Conservation (phyloP, 2,113 vertebrate species). For the Mesitornis unicolor region DNA sequence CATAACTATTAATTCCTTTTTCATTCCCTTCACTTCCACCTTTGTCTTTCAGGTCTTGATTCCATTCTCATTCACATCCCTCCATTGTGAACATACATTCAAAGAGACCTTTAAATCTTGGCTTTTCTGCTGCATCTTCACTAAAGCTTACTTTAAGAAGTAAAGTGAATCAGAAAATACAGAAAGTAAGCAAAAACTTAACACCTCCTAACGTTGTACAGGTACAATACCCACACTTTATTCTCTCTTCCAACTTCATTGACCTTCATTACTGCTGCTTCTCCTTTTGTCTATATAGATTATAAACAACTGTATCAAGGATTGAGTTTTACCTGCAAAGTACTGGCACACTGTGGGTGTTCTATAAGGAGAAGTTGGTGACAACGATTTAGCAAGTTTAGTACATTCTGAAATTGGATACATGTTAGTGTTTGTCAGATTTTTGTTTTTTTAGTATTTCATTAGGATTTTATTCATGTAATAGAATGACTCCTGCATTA, state of each 20-base stretch:
- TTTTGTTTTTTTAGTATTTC: neutral
- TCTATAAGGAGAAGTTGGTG: neutral
- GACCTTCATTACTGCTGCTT: neutral
- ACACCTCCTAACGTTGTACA: neutral
- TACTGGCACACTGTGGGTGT: neutral
- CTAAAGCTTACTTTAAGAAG: neutral
- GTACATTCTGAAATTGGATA: neutral
- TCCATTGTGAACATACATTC: neutral
- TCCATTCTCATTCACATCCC: neutral
- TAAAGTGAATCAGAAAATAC: neutral
- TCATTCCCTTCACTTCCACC: neutral
- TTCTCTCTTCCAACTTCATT: neutral
- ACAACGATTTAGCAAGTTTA: neutral
- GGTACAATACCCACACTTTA: neutral
- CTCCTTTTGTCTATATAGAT: neutral
- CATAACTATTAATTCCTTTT: neutral
- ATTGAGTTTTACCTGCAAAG: neutral
- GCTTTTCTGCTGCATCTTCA: neutral
- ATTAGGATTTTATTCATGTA: neutral
- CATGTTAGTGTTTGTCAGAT: neutral
- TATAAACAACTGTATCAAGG: neutral
- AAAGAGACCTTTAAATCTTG: neutral
- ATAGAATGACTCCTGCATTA: neutral
- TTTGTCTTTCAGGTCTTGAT: neutral
- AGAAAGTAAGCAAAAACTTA: neutral